Conservation (phyloP, 64 coral and sea anemone genomes). For the Montipora sp. region DNA sequence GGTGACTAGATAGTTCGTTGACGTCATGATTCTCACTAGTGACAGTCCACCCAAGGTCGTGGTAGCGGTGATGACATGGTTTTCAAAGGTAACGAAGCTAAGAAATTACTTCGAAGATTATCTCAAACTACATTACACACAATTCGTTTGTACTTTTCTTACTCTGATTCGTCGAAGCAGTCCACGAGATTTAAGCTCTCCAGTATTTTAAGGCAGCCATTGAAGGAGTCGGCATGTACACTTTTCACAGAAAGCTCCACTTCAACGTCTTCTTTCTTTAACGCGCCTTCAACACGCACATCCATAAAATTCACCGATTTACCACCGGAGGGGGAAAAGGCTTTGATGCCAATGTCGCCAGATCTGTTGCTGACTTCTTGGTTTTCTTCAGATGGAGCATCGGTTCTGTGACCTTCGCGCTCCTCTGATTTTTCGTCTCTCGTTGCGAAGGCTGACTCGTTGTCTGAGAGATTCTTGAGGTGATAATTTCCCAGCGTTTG, state of each 20-base stretch:
- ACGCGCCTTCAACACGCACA: slow-evolving; percentile 58
- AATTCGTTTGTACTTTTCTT: neutral
- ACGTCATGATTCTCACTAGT: too few relatives aligned
- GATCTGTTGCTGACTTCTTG: slow-evolving; percentile 10
- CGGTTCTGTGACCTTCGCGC: neutral
- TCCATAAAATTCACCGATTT: slow-evolving; percentile 79
- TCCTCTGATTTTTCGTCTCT: neutral
- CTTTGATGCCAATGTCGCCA: neutral
- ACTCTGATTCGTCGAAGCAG: slow-evolving; percentile 93
- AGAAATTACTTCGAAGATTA: too few relatives aligned
- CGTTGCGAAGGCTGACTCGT: neutral
- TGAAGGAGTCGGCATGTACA: slow-evolving; percentile 86
- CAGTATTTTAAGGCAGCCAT: slow-evolving; percentile 89
- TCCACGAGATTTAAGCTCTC: slow-evolving; percentile 74
- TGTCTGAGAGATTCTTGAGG: slow-evolving; percentile 2
- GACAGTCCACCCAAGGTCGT: too few relatives aligned
- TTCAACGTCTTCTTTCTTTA: slow-evolving; percentile 1
- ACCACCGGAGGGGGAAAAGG: neutral
- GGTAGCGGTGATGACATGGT: too few relatives aligned
- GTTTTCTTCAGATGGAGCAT: neutral
- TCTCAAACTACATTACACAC: too few relatives aligned
- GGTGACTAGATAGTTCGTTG: too few relatives aligned
- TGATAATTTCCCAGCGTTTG: slow-evolving; percentile 65
- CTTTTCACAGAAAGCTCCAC: slow-evolving; percentile 90
- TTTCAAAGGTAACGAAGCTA: too few relatives aligned